Conservation (phyloP, 2,888 invertebrate genomes). For the Seladonia tumulorum region DNA sequence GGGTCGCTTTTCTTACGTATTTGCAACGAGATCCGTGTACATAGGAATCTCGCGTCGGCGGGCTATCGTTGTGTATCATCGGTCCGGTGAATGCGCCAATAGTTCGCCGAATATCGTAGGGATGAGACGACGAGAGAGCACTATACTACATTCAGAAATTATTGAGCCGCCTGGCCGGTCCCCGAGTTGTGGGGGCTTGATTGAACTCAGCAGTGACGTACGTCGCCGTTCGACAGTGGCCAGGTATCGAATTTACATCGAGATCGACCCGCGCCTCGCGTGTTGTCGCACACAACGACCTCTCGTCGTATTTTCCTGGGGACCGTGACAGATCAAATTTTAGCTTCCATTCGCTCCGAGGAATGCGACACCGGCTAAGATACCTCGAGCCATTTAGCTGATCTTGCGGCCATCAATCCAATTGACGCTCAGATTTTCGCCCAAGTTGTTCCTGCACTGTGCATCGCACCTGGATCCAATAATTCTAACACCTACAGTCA, state of each 20-base stretch:
- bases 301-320: slow-evolving; percentile 36
- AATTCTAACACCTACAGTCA: background rate
- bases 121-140: slow-evolving; percentile 45
- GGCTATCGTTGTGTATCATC: slow-evolving; percentile 37
- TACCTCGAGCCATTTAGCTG: background rate
- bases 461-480: background rate
- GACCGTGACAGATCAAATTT: slow-evolving; percentile 43
- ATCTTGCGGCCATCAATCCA: background rate
- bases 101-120: slow-evolving; percentile 44
- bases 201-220: slow-evolving; percentile 48
- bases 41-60: slow-evolving; percentile 1
- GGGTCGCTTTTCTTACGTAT: slow-evolving; percentile 28
- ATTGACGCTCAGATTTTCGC: background rate
- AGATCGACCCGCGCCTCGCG: slow-evolving; percentile 45
- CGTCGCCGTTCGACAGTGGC: slow-evolving; percentile 35
- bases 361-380: background rate
- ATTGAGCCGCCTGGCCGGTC: slow-evolving; percentile 56
- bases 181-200: slow-evolving; percentile 40
- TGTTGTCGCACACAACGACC: slow-evolving; percentile 38
- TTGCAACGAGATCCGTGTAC: slow-evolving; percentile 22
- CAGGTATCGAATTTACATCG: slow-evolving; percentile 53
- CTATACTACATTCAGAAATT: slow-evolving; percentile 52
- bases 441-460: background rate
- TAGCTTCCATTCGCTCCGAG: slow-evolving; percentile 16
- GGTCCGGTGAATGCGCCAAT: slow-evolving; percentile 47